Percentiles rank a stretch among this genome's conserved stretches.
phyloP scores from a whole-genome alignment of 2,113 vertebrate genomes.

The Daubentonia madagascariensis region DNA sequence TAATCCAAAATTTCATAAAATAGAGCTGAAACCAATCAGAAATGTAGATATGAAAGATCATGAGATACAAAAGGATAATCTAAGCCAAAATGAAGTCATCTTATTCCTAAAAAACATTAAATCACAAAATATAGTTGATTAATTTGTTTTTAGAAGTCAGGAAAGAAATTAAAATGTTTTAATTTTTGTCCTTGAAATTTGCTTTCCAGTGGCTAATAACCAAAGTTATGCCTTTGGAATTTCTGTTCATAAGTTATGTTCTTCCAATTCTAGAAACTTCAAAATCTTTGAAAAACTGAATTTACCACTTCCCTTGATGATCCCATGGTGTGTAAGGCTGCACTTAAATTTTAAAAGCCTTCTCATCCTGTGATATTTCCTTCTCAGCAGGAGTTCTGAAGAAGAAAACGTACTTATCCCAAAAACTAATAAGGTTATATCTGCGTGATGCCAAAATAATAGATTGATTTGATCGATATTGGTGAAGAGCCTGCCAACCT shows the following conservation, averaged over 20 bases:
- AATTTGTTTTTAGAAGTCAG: background rate
- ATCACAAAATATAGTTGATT: background rate
- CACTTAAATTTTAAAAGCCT: background rate
- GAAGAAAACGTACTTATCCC: background rate
- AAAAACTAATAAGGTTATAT: background rate
- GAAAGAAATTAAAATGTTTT: background rate
- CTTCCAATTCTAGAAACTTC: background rate
- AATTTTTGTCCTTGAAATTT: background rate
- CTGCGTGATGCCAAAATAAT: background rate
- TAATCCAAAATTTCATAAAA: conserved; percentile 1
- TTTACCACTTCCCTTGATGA: background rate
- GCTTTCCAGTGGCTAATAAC: background rate
- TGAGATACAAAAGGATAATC: background rate
- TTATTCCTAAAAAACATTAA: background rate
- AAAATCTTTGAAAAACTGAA: background rate
- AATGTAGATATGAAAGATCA: background rate
- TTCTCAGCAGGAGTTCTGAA: background rate
- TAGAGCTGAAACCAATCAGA: background rate
- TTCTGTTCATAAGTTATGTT: background rate
- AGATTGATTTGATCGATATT: background rate
- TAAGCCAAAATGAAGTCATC: background rate
- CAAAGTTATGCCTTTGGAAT: background rate
- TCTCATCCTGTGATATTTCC: background rate
- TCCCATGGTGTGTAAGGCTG: background rate
- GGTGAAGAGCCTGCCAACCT: background rate